A percentile compares a stretch with the other conserved stretches of the same genome.
phyloP scores from a whole-genome alignment of 2,888 invertebrate species.

The Suillia variegata region DNA sequence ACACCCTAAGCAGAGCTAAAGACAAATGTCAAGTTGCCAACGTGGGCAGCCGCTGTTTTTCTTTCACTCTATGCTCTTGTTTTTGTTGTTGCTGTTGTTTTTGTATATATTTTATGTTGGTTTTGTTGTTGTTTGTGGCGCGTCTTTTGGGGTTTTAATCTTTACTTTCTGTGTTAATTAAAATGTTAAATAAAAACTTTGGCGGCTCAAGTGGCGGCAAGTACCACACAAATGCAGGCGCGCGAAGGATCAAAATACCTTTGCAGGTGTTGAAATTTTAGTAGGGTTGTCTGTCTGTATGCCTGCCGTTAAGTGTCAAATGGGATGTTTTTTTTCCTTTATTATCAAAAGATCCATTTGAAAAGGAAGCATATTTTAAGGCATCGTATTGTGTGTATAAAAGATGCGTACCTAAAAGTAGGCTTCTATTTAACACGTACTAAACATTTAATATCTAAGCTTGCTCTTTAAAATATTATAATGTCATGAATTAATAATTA shows the following conservation, averaged over 20 bases:
- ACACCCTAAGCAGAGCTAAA: constrained; percentile 1
- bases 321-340: constrained; percentile 1
- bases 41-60: not conserved
- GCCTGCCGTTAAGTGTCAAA: constrained; percentile 6
- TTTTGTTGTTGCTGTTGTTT: too few species aligned
- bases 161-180: constrained; percentile 20
- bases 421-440: too few species aligned
- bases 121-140: not conserved
- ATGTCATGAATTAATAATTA: too few species aligned
- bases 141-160: constrained; percentile 11
- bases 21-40: not conserved
- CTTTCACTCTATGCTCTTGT: too few species aligned
- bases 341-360: too few species aligned
- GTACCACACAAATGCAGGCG: not conserved
- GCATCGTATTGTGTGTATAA: too few species aligned
- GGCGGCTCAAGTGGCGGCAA: not conserved
- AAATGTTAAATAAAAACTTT: constrained; percentile 25
- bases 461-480: too few species aligned
- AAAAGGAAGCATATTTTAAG: too few species aligned
- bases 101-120: too few species aligned
- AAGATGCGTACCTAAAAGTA: too few species aligned
- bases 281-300: constrained; percentile 5
- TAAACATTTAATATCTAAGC: too few species aligned
- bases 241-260: not conserved
- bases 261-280: not conserved